phyloP scores from a whole-genome alignment of 2,888 invertebrate genomes.

The Aphrophora alni region DNA sequence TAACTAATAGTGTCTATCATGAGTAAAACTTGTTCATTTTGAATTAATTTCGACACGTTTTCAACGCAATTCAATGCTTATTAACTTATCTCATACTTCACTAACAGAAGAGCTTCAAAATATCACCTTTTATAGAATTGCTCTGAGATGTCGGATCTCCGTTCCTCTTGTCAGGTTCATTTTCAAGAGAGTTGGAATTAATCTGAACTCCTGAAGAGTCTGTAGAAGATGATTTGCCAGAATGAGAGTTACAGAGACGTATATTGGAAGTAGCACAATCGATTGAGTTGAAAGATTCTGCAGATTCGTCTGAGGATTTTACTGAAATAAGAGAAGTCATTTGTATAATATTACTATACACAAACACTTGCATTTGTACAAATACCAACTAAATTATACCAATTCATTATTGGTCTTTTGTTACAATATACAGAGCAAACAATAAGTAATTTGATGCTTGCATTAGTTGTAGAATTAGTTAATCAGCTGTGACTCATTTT shows the following conservation, averaged over 20 bases:
- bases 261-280: slow-evolving; percentile 26
- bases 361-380: background rate
- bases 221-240: slow-evolving; percentile 29
- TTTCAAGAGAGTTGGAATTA: background rate
- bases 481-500: no score
- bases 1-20: no score
- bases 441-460: no score
- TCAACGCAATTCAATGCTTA: no score
- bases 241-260: slow-evolving; percentile 24
- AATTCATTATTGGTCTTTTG: no score
- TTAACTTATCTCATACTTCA: no score
- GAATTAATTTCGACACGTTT: no score
- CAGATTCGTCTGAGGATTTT: slow-evolving; percentile 18
- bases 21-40: no score
- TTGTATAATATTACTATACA: background rate
- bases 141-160: background rate
- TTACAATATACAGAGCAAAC: no score
- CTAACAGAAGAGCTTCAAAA: no score
- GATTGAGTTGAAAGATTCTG: slow-evolving; percentile 22
- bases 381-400: no score
- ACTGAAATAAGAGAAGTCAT: slow-evolving; percentile 6
- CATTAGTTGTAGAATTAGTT: no score
- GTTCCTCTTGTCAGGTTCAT: background rate
- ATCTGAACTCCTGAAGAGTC: slow-evolving; percentile 31
- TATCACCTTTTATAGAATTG: background rate